phyloP scores from a whole-genome alignment of 2,797 vertebrate genomes.

The Myotis myotis region DNA sequence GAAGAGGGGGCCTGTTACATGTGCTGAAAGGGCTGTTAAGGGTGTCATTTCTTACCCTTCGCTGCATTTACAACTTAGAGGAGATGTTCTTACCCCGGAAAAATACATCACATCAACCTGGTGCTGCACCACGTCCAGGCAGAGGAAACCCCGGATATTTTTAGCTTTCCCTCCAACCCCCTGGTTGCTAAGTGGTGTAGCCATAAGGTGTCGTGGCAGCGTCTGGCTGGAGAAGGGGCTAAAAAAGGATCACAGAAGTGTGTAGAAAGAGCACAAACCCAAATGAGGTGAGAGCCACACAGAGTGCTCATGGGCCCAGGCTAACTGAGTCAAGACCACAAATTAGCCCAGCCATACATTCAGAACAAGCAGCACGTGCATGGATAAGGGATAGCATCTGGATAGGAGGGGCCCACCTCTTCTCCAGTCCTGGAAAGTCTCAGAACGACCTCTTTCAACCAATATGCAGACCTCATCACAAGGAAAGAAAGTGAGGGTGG shows the following conservation, averaged over 20 bases:
- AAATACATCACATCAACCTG: background rate
- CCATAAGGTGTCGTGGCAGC: background rate
- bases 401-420: background rate
- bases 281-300: background rate
- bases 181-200: background rate
- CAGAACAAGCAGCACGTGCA: background rate
- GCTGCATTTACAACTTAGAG: background rate
- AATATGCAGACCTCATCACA: background rate
- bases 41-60: background rate
- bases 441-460: background rate
- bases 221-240: background rate
- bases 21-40: background rate
- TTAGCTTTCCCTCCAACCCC: background rate
- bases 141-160: background rate
- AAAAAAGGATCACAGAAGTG: background rate
- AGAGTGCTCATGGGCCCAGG: background rate
- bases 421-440: background rate
- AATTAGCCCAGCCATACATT: background rate
- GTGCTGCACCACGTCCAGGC: accelerated
- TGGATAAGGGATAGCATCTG: background rate
- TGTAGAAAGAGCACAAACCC: background rate
- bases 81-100: background rate
- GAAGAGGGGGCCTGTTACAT: background rate
- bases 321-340: background rate
- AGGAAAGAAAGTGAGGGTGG: background rate